Evolutionary conservation across 2,797 vertebrate genomes (phyloP), one percentile per base, ranked within the genome.

Genomic region (Atherinosoma microstoma): DNA sequence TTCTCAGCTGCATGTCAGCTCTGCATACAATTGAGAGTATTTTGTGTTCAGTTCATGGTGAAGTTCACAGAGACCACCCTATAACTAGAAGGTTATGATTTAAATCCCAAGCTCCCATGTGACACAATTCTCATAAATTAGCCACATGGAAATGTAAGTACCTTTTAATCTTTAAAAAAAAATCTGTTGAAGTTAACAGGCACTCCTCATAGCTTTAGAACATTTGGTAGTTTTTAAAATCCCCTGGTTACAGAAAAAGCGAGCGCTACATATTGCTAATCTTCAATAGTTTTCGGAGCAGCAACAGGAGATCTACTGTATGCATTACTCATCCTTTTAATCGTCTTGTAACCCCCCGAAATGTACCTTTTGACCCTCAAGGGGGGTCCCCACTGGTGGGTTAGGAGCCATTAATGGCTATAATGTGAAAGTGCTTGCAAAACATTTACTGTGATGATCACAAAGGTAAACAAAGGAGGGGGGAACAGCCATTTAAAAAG

Each of bases 1-100:
- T 87, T 64, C 78, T 80, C 78, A 70, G 85, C 85, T 83, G 79
- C 67, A 42, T 66, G 34, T 67, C 38, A 9, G 56, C 49, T 16
- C 66, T 13, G 13, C 45, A 35, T 24, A 86, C 78, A 90, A 80
- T 83, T 49, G 73, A 58, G 75, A 45, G 56, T 36, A 69, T 89
- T 89, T 83, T 84, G 60, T 45, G 9, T 36, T 1, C 34, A 67
- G 82, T 73, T 80, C 78, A 78, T 2, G 27, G 35, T 9, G 70
- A 58, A 59, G 63, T 63, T 75, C 75, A 40, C 29, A 12, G 49
- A 53, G 73, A 62, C 38, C 65, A 40, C 60, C 38, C 38, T 64
- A 68, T 24, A 59, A 70, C 76, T 53, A 38, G 27, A 72, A 62
- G 70, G 64, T 81, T 69, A 3, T 34, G 60, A 51, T 77, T 81